These are phyloP conservation scores for Takifugu bimaculatus DNA, from an alignment of 2,113 vertebrate species.

Conservation along the genomic window DNA sequence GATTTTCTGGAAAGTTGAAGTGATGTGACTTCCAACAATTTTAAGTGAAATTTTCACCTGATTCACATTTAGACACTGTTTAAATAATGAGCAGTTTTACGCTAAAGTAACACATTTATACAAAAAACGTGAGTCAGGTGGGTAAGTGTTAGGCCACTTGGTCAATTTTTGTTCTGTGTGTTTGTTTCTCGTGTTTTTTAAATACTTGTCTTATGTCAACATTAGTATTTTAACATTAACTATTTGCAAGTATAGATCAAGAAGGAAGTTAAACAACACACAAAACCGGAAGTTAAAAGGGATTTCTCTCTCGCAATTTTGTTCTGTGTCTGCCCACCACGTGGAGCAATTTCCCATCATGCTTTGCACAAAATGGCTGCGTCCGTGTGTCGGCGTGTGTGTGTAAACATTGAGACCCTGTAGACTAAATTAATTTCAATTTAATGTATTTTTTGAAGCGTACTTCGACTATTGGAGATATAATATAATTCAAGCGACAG, in stretches of 20 bases:
- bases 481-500: not conserved
- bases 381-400: constrained; percentile 57
- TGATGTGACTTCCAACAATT: not conserved
- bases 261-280: not conserved
- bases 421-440: not conserved
- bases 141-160: no score
- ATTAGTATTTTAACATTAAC: not conserved
- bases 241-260: not conserved
- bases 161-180: not conserved
- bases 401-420: constrained; percentile 50
- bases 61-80: no score
- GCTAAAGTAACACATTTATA: not conserved
- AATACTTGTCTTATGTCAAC: not conserved
- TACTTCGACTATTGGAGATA: not conserved
- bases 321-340: constrained; percentile 32
- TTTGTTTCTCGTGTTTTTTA: not conserved
- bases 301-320: not conserved
- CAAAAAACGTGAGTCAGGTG: no score
- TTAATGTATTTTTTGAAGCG: constrained; percentile 12
- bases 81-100: no score
- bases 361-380: constrained; percentile 58
- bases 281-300: constrained; percentile 37
- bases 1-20: constrained; percentile 25
- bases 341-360: constrained; percentile 54
- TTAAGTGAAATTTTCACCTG: no score